Evolutionary conservation across 2,888 invertebrate genomes (phyloP), one percentile per base, ranked within the genome.

Genomic region (Epinotia demarniana): DNA sequence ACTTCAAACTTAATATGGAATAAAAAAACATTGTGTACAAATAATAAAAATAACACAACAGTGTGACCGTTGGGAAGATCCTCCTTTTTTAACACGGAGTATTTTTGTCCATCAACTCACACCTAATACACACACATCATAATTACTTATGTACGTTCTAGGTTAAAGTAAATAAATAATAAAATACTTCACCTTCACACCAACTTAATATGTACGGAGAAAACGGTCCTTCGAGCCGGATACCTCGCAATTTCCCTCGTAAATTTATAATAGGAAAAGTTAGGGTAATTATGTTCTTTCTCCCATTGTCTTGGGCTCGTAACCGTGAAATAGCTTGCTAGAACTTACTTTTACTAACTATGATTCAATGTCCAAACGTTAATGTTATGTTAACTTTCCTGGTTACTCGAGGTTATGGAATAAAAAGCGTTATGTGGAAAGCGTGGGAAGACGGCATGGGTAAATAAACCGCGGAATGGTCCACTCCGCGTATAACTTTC

Each of bases 231-330:
- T 75, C 57, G 61, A 67, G 13, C 64, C 75, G 63, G 63, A 64
- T 63, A 13, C 27, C 62, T 23, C 49, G 55, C 66, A 72, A 43
- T 73, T 73, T 72, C 70, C 76, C 80, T 79, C 77, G 69, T 76
- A 74, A 73, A 77, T 76, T 66, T 81, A 78, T 80, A 81, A 80
- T 80, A 79, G 78, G 78, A 78, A 83, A 81, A 80, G 79, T 81
- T 80, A 83, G 82, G 84, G 86, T 88, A 87, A 83, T 88, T 85
- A 78, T 85, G 86, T 83, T 88, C 91, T 92, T 93, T 93, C 92
- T 88, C 93, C 90, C 83, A 92, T 93, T 93, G 93, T 93, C 82
- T 86, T 73, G 81, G 89, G 92, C 78, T 86, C 89, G 89, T 76
- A 72, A 87, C 86, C 93, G 91, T 92, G 87, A 90, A 91, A 88